phyloP scores from a whole-genome alignment of 2,888 invertebrate genomes.

The Trilocha varians region DNA sequence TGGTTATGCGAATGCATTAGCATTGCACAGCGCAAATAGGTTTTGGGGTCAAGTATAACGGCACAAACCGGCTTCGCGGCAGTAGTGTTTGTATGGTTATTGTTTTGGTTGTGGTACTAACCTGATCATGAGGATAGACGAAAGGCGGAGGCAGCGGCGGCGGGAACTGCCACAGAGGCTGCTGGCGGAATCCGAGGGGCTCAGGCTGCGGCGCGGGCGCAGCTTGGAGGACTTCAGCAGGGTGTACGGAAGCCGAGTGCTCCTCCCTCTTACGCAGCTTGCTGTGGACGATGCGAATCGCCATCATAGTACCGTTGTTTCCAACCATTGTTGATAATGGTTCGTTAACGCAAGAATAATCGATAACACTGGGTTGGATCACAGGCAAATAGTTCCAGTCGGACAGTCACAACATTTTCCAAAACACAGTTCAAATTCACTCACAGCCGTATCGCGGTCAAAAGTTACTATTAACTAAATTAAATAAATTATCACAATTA shows the following conservation, averaged over 20 bases:
- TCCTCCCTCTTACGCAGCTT: constrained; percentile 91
- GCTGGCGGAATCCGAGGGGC: constrained; percentile 77
- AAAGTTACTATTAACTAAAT: constrained; percentile 63
- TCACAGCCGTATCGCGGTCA: constrained; percentile 68
- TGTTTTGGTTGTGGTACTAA: constrained; percentile 55
- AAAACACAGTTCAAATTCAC: constrained; percentile 59
- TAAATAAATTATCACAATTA: constrained; percentile 71
- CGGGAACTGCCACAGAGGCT: constrained; percentile 88
- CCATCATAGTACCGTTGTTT: constrained; percentile 88
- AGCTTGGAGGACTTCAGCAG: constrained; percentile 77
- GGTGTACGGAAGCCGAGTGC: constrained; percentile 79
- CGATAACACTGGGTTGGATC: constrained; percentile 64
- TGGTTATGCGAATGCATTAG: constrained; percentile 33
- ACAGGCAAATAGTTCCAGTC: constrained; percentile 68
- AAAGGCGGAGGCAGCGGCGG: constrained; percentile 85
- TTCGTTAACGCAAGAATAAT: constrained; percentile 61
- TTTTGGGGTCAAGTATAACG: constrained; percentile 62
- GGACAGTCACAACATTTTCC: constrained; percentile 69
- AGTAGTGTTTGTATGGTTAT: constrained; percentile 25
- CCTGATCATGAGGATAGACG: constrained; percentile 86
- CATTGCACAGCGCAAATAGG: constrained; percentile 31
- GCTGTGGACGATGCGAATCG: constrained; percentile 92
- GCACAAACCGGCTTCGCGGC: constrained; percentile 41
- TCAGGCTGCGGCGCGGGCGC: constrained; percentile 64
- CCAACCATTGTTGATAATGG: constrained; percentile 81